Conservation (phyloP, 2,113 vertebrate species). For the Gymnarchus niloticus region DNA sequence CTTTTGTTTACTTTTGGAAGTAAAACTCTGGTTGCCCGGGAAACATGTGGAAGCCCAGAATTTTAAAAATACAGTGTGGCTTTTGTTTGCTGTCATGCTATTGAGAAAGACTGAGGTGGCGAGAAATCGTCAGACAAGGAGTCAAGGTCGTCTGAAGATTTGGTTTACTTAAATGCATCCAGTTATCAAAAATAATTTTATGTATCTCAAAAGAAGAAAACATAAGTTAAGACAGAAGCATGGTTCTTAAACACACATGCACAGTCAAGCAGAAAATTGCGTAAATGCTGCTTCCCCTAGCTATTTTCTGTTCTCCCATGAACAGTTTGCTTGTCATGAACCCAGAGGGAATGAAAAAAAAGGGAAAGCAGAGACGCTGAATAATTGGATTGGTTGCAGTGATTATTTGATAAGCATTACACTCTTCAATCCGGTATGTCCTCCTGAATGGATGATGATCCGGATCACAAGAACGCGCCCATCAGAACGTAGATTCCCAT, state of each 20-base stretch:
- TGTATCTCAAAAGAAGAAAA: conserved; percentile 21
- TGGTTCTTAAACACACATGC: conserved; percentile 6
- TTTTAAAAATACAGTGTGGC: conserved; percentile 75
- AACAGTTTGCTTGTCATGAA: conserved; percentile 5
- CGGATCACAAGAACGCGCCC: conserved; percentile 72
- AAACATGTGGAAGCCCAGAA: conserved; percentile 73
- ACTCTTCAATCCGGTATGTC: conserved; percentile 5
- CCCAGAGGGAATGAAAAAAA: conserved; percentile 11
- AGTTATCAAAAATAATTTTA: conserved; percentile 24
- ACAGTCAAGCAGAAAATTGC: background rate
- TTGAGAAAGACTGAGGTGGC: conserved; percentile 64
- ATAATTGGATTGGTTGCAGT: conserved; percentile 22
- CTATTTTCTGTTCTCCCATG: background rate
- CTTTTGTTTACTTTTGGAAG: conserved; percentile 83
- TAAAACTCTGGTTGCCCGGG: conserved; percentile 75
- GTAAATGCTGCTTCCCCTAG: background rate
- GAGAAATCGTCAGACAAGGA: conserved; percentile 5
- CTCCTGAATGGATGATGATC: conserved; percentile 57
- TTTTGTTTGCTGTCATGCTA: conserved; percentile 73
- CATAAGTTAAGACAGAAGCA: background rate
- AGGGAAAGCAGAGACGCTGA: conserved; percentile 5
- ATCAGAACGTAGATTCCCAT: conserved; percentile 74
- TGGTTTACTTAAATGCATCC: background rate
- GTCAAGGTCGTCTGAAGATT: background rate
- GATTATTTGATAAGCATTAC: conserved; percentile 13